These are phyloP conservation scores for Reticulitermes speratus DNA, from an alignment of 1,140 invertebrate species.

Conservation along the genomic window DNA sequence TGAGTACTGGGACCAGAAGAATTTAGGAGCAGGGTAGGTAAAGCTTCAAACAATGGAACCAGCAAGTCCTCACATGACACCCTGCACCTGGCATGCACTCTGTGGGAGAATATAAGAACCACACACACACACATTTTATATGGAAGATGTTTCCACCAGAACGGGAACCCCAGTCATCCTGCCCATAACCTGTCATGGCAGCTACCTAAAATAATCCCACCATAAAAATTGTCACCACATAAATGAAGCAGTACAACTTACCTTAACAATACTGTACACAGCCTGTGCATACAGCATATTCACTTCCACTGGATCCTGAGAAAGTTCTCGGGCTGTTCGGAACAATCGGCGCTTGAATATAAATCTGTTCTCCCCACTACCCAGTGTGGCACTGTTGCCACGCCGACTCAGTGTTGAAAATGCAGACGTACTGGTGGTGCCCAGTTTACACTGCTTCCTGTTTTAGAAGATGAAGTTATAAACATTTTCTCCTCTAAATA, in stretches of 20 bases:
- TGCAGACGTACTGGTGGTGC: constrained; percentile 51
- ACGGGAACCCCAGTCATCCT: too few relatives aligned
- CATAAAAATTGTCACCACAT: background rate
- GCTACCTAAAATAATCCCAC: background rate
- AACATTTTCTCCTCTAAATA: too few relatives aligned
- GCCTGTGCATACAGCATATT: constrained; percentile 94
- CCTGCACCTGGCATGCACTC: too few relatives aligned
- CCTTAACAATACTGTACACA: constrained; percentile 91
- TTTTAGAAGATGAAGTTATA: constrained; percentile 31
- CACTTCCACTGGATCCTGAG: constrained; percentile 95
- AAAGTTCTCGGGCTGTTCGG: constrained; percentile 81
- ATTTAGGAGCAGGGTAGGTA: too few relatives aligned
- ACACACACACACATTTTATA: too few relatives aligned
- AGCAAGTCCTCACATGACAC: too few relatives aligned
- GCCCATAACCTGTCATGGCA: background rate
- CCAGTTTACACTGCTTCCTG: constrained; percentile 64
- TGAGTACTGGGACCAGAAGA: too few relatives aligned
- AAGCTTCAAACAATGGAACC: too few relatives aligned
- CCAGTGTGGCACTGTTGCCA: constrained; percentile 56
- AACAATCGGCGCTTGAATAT: constrained; percentile 91
- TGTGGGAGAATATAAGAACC: too few relatives aligned
- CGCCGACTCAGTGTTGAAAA: constrained; percentile 57
- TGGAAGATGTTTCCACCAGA: too few relatives aligned
- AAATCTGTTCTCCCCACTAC: constrained; percentile 87
- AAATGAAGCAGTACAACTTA: constrained; percentile 47